A percentile compares a stretch with the other conserved stretches of the same genome.
phyloP scores from a whole-genome alignment of 2,888 invertebrate genomes.

The Lamellibrachia satsuma region DNA sequence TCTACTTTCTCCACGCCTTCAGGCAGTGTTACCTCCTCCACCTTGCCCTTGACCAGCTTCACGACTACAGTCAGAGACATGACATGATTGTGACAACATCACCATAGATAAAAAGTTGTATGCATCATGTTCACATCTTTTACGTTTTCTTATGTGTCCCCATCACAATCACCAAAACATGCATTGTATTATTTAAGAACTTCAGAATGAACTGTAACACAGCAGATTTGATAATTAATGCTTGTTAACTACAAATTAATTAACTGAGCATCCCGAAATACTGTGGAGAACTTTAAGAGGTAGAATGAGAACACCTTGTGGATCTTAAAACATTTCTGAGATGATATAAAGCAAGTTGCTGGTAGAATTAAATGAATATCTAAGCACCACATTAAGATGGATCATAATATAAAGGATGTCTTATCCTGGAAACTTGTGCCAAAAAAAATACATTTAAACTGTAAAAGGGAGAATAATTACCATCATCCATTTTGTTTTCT shows the following conservation, averaged over 20 bases:
- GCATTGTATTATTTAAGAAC: too few relatives aligned
- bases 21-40: conserved; percentile 93
- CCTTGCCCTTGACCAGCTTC: conserved; percentile 71
- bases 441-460: background rate
- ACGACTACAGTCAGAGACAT: conserved; percentile 53
- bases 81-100: background rate
- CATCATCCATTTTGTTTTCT: conserved; percentile 67
- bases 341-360: background rate
- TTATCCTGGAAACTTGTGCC: background rate
- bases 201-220: too few relatives aligned
- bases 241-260: too few relatives aligned
- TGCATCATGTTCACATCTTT: too few relatives aligned
- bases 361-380: background rate
- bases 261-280: too few relatives aligned
- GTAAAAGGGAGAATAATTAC: conserved; percentile 26
- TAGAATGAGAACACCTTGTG: too few relatives aligned
- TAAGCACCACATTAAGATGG: background rate
- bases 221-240: too few relatives aligned
- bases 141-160: too few relatives aligned
- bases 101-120: too few relatives aligned
- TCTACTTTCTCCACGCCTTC: conserved; percentile 90
- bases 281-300: too few relatives aligned
- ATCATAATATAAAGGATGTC: background rate
- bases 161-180: too few relatives aligned
- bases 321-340: background rate